Evolutionary conservation across 2,113 vertebrate species (phyloP), one percentile per base, ranked within the genome.

Genomic region (Ceyx melanurus): DNA sequence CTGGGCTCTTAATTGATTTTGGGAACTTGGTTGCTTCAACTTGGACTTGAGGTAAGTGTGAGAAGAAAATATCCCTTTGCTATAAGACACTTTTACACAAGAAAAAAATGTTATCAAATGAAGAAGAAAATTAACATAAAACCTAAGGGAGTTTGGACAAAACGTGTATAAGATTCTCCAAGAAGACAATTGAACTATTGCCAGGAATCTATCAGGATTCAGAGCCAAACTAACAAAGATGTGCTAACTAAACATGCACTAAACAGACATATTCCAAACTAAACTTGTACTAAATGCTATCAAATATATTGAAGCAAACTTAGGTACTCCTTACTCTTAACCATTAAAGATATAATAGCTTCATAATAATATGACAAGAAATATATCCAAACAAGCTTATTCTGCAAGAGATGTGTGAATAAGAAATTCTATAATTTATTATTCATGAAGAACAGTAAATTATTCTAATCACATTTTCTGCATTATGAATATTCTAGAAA

Each of bases 381-480:
- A 73, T 61, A 73, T 45, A 73, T 31, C 62, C 54, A 93, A 95
- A 90, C 68, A 90, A 91, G 3, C 29, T 78, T 87, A 51, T 82
- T 78, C 82, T 82, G 43, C 81, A 78, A 72, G 75, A 68, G 22
- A 65, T 57, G 42, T 57, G 29, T 72, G 90, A 94, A 64, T 78
- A 85, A 79, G 8, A 87, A 94, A 85, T 72, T 72, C 18, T 48
- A 26, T 65, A 53, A 82, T 95, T 82, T 85, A 82, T 88, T 91
- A 85, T 95, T 91, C 21, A 88, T 80, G 50, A 86, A 70, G 45
- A 91, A 66, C 14, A 73, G 64, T 91, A 93, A 88, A 91, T 90
- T 93, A 93, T 91, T 94, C 77, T 92, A 95, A 93, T 91, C 45
- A 76, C 35, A 92, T 93, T 96, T 93, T 92, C 50, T 73, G 11